phyloP scores from a whole-genome alignment of 2,113 vertebrate genomes.

The Chamaetylas fuelleborni region DNA sequence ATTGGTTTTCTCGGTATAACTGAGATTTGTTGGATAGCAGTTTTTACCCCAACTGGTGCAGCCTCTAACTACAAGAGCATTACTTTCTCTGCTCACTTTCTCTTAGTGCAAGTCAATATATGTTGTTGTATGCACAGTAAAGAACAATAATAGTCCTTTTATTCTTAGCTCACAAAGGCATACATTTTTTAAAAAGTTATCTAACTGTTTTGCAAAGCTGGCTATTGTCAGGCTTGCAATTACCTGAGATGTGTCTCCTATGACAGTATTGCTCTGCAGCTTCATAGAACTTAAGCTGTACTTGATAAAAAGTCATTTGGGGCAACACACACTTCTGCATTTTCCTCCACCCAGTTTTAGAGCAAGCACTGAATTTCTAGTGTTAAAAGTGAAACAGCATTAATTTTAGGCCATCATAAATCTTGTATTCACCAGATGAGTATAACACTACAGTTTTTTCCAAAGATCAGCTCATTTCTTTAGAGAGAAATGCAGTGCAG shows the following conservation, averaged over 20 bases:
- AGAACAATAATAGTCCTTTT: not conserved
- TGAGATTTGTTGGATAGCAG: not conserved
- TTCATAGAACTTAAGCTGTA: not conserved
- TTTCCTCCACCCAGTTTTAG: not conserved
- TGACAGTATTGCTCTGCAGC: not conserved
- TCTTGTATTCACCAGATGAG: conserved; percentile 12
- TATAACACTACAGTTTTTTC: conserved; percentile 4
- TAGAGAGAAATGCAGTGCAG: not conserved
- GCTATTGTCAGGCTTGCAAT: not conserved
- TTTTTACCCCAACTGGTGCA: not conserved
- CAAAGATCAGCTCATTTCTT: not conserved
- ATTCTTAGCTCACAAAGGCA: not conserved
- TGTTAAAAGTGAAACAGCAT: conserved; percentile 36
- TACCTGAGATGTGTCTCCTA: not conserved
- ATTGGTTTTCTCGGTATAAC: not conserved
- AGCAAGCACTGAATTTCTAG: not conserved
- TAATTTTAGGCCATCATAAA: conserved; percentile 14
- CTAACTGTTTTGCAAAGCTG: not conserved
- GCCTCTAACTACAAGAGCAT: not conserved
- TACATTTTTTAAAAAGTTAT: not conserved
- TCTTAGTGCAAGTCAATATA: conserved; percentile 18
- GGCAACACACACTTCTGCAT: not conserved
- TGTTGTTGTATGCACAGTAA: not conserved
- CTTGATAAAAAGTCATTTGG: not conserved
- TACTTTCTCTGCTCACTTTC: not conserved